Percentiles rank a stretch among this genome's conserved stretches.
phyloP scores from a whole-genome alignment of 2,797 vertebrate genomes.

The Margarornis squamiger region DNA sequence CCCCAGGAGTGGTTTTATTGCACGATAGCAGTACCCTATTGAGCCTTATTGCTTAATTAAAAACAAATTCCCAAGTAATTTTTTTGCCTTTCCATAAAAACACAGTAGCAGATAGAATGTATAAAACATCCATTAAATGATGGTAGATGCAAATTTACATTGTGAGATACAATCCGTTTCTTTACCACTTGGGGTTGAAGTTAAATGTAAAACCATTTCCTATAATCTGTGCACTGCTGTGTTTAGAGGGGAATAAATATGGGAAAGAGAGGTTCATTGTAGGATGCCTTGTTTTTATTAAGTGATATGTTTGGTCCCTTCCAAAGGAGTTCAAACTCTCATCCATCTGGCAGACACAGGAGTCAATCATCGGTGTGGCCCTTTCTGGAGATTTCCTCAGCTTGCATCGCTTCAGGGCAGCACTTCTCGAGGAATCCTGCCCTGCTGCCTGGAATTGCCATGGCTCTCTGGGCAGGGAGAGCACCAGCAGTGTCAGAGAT shows the following conservation, averaged over 20 bases:
- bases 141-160: constrained; percentile 56
- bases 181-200: constrained; percentile 46
- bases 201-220: constrained; percentile 46
- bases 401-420: background rate
- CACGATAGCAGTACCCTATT: constrained; percentile 63
- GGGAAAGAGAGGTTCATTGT: constrained; percentile 15
- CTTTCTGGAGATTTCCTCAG: background rate
- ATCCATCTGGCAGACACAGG: background rate
- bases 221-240: constrained; percentile 45
- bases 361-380: background rate
- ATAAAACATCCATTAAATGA: constrained; percentile 61
- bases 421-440: background rate
- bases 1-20: constrained; percentile 70
- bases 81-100: constrained; percentile 65
- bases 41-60: constrained; percentile 79
- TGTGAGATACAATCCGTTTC: constrained; percentile 16
- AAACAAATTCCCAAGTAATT: constrained; percentile 78
- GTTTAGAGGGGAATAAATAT: constrained; percentile 53
- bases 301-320: background rate
- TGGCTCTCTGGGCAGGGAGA: background rate
- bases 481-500: background rate
- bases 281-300: constrained; percentile 53
- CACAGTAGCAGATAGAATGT: constrained; percentile 32
- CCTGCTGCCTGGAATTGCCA: background rate
- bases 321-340: background rate